Conservation (phyloP, 1,140 invertebrate species). For the Rhyzopertha dominica region DNA sequence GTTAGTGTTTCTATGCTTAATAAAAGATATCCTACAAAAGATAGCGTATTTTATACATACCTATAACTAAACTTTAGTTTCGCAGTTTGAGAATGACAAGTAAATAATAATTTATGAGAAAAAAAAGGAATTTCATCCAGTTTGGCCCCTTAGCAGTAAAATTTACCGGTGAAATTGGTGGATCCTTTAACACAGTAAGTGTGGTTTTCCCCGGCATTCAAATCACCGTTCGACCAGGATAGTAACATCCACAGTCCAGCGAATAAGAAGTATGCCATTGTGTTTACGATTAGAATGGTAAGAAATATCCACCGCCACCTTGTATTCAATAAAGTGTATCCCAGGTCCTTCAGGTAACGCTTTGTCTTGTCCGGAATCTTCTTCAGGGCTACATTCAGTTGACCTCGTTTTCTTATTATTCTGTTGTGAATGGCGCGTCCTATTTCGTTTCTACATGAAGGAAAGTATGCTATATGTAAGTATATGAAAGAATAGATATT, state of each 20-base stretch:
- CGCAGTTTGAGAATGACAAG: constrained; percentile 4
- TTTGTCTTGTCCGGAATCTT: constrained; percentile 26
- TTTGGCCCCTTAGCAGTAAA: background rate
- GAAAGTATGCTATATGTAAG: too few relatives aligned
- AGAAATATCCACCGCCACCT: constrained; percentile 58
- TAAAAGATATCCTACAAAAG: constrained; percentile 30
- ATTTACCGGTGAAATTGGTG: constrained; percentile 22
- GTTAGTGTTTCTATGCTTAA: constrained; percentile 36
- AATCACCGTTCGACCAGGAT: constrained; percentile 31
- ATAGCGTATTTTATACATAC: constrained; percentile 11
- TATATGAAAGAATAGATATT: too few relatives aligned
- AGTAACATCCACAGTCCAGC: constrained; percentile 32
- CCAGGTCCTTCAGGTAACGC: constrained; percentile 55
- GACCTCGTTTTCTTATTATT: constrained; percentile 30
- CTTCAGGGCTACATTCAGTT: constrained; percentile 26
- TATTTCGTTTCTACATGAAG: too few relatives aligned
- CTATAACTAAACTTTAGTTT: too few relatives aligned
- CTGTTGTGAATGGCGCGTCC: too few relatives aligned
- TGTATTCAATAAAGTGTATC: constrained; percentile 57
- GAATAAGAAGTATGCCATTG: constrained; percentile 29
- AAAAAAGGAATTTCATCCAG: background rate
- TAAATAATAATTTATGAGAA: constrained; percentile 1
- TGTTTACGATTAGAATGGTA: constrained; percentile 43
- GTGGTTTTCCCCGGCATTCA: constrained; percentile 13
- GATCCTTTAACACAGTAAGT: constrained; percentile 27